These are phyloP conservation scores for Brenthis daphne DNA, from an alignment of 2,888 invertebrate species.

Conservation along the genomic window DNA sequence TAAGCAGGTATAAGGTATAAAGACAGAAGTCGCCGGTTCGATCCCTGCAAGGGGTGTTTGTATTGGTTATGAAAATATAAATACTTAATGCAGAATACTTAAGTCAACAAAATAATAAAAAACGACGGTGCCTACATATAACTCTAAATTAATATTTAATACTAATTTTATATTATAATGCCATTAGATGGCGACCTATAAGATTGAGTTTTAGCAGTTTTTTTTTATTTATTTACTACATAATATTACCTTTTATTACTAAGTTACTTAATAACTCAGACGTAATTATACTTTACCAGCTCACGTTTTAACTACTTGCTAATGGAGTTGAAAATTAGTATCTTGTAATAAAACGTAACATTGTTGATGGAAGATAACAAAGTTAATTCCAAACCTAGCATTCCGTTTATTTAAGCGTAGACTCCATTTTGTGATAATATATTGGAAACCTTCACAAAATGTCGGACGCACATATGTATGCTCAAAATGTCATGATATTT, in stretches of 20 bases:
- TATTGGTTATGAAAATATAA: too few species aligned
- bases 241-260: not conserved
- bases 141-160: too few species aligned
- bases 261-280: not conserved
- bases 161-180: too few species aligned
- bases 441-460: conserved; percentile 47
- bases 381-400: conserved; percentile 2
- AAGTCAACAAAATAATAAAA: too few species aligned
- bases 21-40: too few species aligned
- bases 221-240: conserved; percentile 15
- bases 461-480: conserved; percentile 47
- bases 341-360: conserved; percentile 2
- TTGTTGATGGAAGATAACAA: conserved; percentile 3
- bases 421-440: conserved; percentile 34
- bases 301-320: not conserved
- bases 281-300: not conserved
- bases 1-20: too few species aligned
- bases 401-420: conserved; percentile 17
- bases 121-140: too few species aligned
- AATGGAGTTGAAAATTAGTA: not conserved
- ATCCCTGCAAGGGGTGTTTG: too few species aligned
- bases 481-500: conserved; percentile 50
- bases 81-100: too few species aligned
- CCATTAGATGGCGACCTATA: too few species aligned
- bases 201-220: too few species aligned